phyloP scores from a whole-genome alignment of 2,113 vertebrate genomes.

The Xyrauchen texanus region DNA sequence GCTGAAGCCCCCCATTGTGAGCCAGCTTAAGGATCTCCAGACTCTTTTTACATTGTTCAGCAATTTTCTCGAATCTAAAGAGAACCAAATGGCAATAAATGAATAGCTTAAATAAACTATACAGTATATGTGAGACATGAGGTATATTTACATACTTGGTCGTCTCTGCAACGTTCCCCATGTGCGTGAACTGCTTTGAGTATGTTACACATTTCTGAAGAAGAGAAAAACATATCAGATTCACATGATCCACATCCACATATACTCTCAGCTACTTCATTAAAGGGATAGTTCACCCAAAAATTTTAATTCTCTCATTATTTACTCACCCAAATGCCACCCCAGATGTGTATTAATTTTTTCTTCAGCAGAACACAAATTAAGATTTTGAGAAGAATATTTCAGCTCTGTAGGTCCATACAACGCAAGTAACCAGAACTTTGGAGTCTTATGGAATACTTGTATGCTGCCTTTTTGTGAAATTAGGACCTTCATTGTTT shows the following conservation, averaged over 20 bases:
- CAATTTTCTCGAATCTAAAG: slow-evolving; percentile 90
- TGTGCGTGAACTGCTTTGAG: slow-evolving; percentile 93
- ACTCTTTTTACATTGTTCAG: slow-evolving; percentile 86
- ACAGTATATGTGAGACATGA: neutral
- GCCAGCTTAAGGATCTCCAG: slow-evolving; percentile 87
- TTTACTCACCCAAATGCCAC: too few relatives aligned
- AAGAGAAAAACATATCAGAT: slow-evolving; percentile 23
- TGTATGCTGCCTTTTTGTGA: too few relatives aligned
- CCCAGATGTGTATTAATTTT: too few relatives aligned
- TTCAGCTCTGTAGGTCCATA: too few relatives aligned
- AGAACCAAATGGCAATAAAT: neutral
- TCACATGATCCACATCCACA: neutral
- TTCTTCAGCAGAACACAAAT: too few relatives aligned
- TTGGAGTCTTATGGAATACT: too few relatives aligned
- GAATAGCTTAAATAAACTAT: neutral
- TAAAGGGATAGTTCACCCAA: too few relatives aligned
- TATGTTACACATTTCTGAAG: slow-evolving; percentile 89
- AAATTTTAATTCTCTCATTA: too few relatives aligned
- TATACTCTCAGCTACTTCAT: neutral
- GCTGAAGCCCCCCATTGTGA: slow-evolving; percentile 84
- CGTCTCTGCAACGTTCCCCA: slow-evolving; percentile 88
- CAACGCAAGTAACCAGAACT: too few relatives aligned
- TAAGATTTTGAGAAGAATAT: too few relatives aligned
- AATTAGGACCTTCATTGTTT: too few relatives aligned
- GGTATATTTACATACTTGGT: slow-evolving; percentile 79